Evolutionary conservation across 2,888 invertebrate genomes (phyloP).

Genomic region (Tuta absoluta): DNA sequence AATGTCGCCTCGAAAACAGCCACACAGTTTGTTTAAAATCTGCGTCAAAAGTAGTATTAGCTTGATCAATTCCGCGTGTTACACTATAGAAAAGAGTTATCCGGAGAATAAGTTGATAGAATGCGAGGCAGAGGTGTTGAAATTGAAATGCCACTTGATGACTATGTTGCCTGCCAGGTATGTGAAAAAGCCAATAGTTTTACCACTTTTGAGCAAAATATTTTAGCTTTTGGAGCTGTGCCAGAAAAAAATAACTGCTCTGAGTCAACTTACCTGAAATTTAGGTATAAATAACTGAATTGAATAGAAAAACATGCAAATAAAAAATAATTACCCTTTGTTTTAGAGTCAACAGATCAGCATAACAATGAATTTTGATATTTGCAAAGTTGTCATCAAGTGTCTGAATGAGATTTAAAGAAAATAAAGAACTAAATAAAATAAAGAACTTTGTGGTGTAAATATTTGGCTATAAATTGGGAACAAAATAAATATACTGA

Average conservation of each 20-base stretch:
- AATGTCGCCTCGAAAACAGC: constrained; percentile 76
- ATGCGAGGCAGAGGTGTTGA: constrained; percentile 60
- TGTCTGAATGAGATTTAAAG: background rate
- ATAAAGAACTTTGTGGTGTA: background rate
- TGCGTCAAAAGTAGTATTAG: constrained; percentile 67
- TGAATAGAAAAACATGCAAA: background rate
- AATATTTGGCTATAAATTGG: too few species aligned
- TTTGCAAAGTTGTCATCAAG: too few species aligned
- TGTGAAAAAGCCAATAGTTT: constrained; percentile 21
- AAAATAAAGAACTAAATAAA: background rate
- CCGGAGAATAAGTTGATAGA: constrained; percentile 62
- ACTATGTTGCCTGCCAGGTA: constrained; percentile 72
- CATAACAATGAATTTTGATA: too few species aligned
- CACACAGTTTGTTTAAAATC: constrained; percentile 65
- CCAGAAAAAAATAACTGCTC: background rate
- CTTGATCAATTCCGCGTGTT: constrained; percentile 72
- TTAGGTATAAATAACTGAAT: background rate
- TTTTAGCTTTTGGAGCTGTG: background rate
- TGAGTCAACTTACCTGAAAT: background rate
- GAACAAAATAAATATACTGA: too few species aligned
- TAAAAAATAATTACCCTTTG: background rate
- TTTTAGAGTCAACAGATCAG: too few species aligned
- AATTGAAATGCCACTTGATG: constrained; percentile 63
- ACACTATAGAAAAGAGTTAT: constrained; percentile 67
- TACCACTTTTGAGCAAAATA: background rate